These are phyloP conservation scores for Rhabdophis nuchalis DNA, from an alignment of 2,797 vertebrate species.

Conservation along the genomic window DNA sequence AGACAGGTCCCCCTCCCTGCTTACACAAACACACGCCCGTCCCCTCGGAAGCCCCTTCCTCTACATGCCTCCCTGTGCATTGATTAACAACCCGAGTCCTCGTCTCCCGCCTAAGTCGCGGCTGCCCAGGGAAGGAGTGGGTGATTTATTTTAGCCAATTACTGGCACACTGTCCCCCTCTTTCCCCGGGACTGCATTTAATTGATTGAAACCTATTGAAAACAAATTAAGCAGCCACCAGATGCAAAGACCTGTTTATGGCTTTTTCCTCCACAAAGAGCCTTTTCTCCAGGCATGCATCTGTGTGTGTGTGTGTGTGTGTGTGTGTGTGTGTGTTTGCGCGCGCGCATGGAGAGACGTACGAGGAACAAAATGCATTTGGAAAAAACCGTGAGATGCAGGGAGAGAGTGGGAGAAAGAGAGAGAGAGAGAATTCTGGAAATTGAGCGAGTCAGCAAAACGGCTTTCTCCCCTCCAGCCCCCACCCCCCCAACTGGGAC, in stretches of 20 bases:
- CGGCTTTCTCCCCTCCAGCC: neutral
- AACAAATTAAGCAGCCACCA: conserved; percentile 76
- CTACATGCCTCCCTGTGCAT: neutral
- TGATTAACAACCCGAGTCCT: conserved; percentile 51
- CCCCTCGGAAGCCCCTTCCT: neutral
- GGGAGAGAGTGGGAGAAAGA: fast-evolving
- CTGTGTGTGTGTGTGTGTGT: neutral
- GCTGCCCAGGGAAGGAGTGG: conserved; percentile 45
- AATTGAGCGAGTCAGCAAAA: neutral
- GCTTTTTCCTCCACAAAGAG: conserved; percentile 46
- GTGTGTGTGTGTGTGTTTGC: neutral
- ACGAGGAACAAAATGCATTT: neutral
- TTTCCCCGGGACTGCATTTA: conserved; percentile 62
- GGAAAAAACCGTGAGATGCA: neutral
- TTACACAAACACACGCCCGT: no score
- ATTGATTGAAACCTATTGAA: conserved; percentile 81
- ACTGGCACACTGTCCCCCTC: conserved; percentile 63
- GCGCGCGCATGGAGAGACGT: neutral
- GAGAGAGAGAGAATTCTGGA: neutral
- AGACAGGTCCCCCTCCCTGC: neutral
- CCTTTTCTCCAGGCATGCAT: neutral
- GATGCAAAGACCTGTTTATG: conserved; percentile 66
- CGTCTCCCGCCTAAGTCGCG: conserved; percentile 35
- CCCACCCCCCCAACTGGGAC: neutral
- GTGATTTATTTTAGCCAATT: conserved; percentile 83